Base-by-base conservation (phyloP, 2,113 vertebrate species). In the Anser brachyrhynchus region DNA sequence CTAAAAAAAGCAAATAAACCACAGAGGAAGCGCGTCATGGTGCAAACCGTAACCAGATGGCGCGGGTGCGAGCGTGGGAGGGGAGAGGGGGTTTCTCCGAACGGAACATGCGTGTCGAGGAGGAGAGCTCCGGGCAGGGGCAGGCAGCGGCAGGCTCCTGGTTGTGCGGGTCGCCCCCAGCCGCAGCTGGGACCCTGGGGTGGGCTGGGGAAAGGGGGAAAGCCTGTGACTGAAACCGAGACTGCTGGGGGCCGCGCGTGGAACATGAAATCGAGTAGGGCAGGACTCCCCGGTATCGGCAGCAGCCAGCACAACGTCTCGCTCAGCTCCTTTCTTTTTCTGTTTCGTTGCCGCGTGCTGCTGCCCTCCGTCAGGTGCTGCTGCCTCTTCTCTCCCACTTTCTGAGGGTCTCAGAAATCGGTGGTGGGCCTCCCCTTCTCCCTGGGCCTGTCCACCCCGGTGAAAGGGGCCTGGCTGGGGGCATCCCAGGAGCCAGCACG, bases 21-120 rank as follows among this genome's bases (percentile, higher is more conserved):
- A 69, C 96, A 90, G 93, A 98, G 98, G 99, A 99, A 99, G 97
- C 98, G 62, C 98, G 98, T 98, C 98, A 98, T 72, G 96, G 98
- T 89, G 95, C 97, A 98, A 98, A 98, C 96, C 97, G 92, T 97
- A 98, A 98, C 94, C 98, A 99, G 98, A 98, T 98, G 98, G 98
- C 84, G 93, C 37, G 96, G 87, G 96, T 74, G 97, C 96, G 96
- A 76, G 93, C 61, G 96, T 84, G 92, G 92, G 83, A 82, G 89
- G 92, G 80, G 55, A 78, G 95, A 96, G 97, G 98, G 98, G 98
- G 97, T 97, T 98, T 98, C 98, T 98, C 98, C 54, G 80, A 96
- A 89, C 89, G 97, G 98, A 98, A 98, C 95, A 95, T 97, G 97
- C 96, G 96, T 95, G 97, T 98, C 98, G 98, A 92, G 94, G 97